Base-by-base conservation (phyloP, 2,888 invertebrate species). In the Meta bourneti region DNA sequence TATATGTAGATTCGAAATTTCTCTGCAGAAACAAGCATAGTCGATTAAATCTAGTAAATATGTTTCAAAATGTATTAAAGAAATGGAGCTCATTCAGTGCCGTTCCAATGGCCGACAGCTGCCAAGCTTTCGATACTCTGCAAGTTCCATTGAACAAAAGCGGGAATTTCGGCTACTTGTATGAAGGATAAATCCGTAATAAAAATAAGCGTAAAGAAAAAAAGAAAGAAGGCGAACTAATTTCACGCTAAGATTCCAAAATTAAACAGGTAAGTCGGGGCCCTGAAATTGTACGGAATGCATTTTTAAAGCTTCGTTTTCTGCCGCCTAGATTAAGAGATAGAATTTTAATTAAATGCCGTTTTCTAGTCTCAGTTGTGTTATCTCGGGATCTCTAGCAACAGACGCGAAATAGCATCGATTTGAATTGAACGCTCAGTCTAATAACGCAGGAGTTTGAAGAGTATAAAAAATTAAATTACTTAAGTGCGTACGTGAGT, bases 311-410 rank as follows among this genome's bases (percentile, higher is more conserved):
- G 80, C 79, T 49, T 20, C 52, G 52, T 72, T 13, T 49, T 16
- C 77, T 51, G 52, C 20, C 34, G 80, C 85, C 16, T 77, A 84
- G 80, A 81, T 86, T 82, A 87, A 91, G 87, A 87, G 91, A 91
- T 87, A 82, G 91, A 49, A 79, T 78, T 91, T 91, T 91, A 91
- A 91, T 91, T 91, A 91, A 91, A 91, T 83, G 52, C 70, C 70
- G 8, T 82, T 86, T 61, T 75, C 70, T 20, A 34, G 61, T 69
- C 69, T 75, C 20, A 7, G 13, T 49, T 69, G 54, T 54, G 81
- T 69, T 69, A 52, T 72, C 80, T 75, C 19, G 86, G 70, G 90
- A 75, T 54, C 61, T 75, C 83, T 77, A 34, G 82, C 89, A 88
- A 74, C 80, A 89, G 75, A 78, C 75, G 84, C 71, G 70, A 52